Base-by-base conservation (phyloP, 2,797 vertebrate genomes). In the Falco concolor region DNA sequence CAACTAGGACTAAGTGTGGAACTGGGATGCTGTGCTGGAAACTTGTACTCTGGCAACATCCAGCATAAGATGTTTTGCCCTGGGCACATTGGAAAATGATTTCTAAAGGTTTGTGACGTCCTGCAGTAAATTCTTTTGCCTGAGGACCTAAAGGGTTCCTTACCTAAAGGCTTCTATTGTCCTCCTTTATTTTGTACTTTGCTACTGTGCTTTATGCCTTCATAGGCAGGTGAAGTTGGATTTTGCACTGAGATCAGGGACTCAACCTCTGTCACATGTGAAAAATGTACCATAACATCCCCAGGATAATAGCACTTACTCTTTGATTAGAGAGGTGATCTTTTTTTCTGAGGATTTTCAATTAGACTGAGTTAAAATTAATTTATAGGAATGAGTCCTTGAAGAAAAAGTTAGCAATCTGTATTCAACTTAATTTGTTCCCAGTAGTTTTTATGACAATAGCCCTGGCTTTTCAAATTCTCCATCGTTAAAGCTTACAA, bases 211-310 rank as follows among this genome's bases (percentile, higher is more conserved):
- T 84, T 96, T 95, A 76, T 0, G 10, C 70, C 74, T 93, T 82
- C 2, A 1, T 89, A 79, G 70, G 87, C 87, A 84, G 75, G 45
- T 3, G 2, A 47, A 83, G 88, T 70, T 92, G 74, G 75, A 94
- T 94, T 95, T 96, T 85, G 53, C 86, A 30, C 67, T 57, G 70
- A 80, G 53, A 95, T 90, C 49, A 38, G 88, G 94, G 72, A 69
- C 86, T 77, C 81, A 96, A 72, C 94, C 91, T 92, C 91, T 94
- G 95, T 96, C 93, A 89, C 52, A 10, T 92, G 88, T 96, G 93
- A 96, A 93, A 95, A 94, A 96, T 95, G 91, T 90, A 76, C 83
- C 91, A 6, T 88, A 76, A 93, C 90, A 90, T 90, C 83, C 52
- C 64, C 68, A 72, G 74, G 68, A 93, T 92, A 92, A 90, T 74